Evolutionary conservation across 2,797 vertebrate genomes (phyloP).

Genomic region (Sarcophilus harrisii): DNA sequence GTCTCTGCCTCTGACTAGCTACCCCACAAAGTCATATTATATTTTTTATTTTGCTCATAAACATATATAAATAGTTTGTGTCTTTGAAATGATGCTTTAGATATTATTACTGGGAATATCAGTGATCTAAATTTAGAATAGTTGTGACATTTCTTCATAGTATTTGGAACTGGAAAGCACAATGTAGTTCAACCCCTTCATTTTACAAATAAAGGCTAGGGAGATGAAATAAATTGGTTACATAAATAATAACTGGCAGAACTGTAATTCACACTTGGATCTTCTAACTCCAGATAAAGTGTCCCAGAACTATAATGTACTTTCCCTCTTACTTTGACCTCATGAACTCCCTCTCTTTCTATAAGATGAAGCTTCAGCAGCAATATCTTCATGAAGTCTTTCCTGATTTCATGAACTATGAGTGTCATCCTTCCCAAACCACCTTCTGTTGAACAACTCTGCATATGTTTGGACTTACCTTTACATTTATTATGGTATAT

Average conservation of each 20-base stretch:
- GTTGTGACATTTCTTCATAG: neutral
- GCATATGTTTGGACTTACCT: neutral
- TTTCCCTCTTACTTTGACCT: neutral
- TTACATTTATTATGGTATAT: neutral
- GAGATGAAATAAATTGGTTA: neutral
- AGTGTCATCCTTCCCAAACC: neutral
- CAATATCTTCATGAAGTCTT: neutral
- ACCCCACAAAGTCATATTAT: neutral
- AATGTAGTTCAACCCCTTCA: neutral
- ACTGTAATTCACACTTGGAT: neutral
- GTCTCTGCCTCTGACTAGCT: no score
- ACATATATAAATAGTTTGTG: no score
- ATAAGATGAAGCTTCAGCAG: neutral
- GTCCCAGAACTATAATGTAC: neutral
- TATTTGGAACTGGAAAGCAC: neutral
- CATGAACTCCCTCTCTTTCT: neutral
- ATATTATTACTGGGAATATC: neutral
- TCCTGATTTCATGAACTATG: neutral
- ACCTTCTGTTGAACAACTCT: neutral
- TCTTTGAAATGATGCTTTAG: neutral
- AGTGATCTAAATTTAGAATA: neutral
- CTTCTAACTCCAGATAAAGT: neutral
- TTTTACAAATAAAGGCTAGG: neutral
- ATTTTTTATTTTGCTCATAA: no score
- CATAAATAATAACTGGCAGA: neutral